Evolutionary conservation across 2,888 invertebrate species (phyloP).

Genomic region (Drosophila cognata): DNA sequence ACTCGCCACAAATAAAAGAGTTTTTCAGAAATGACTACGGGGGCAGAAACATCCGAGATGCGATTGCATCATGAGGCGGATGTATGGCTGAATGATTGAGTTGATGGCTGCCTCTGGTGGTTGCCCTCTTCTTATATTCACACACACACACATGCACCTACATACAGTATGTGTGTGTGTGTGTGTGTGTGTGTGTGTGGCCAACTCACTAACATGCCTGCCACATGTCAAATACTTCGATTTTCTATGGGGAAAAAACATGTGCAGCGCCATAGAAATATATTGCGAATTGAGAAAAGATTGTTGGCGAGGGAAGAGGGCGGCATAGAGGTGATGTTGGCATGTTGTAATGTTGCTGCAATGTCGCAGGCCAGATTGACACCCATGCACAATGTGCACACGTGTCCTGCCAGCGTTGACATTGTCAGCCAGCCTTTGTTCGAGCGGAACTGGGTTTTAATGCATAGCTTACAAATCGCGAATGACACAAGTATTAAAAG

Average conservation of each 20-base stretch:
- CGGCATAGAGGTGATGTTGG: neutral
- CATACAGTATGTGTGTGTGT: conserved; percentile 3
- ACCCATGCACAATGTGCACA: conserved; percentile 22
- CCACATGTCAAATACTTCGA: conserved; percentile 74
- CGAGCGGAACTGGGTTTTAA: conserved; percentile 1
- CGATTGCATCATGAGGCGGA: conserved; percentile 23
- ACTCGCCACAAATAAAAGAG: neutral
- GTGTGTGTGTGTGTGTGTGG: neutral
- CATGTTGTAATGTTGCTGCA: conserved; percentile 25
- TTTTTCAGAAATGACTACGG: neutral
- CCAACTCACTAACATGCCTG: conserved; percentile 59
- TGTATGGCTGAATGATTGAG: conserved; percentile 28
- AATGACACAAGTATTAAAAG: conserved; percentile 24
- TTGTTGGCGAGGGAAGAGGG: neutral
- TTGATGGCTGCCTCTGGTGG: conserved; percentile 25
- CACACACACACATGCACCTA: neutral
- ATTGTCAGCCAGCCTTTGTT: conserved; percentile 28
- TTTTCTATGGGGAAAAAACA: conserved; percentile 38
- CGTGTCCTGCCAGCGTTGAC: conserved; percentile 12
- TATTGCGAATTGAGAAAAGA: conserved; percentile 9
- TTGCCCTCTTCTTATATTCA: conserved; percentile 4
- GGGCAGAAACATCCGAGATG: conserved; percentile 8
- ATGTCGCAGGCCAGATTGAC: conserved; percentile 42
- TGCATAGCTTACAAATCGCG: conserved; percentile 7
- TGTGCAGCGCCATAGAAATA: conserved; percentile 16